Conservation (phyloP, 30 jellyfish, hydroid and myxozoan species). For the Cassiopea andromeda region DNA sequence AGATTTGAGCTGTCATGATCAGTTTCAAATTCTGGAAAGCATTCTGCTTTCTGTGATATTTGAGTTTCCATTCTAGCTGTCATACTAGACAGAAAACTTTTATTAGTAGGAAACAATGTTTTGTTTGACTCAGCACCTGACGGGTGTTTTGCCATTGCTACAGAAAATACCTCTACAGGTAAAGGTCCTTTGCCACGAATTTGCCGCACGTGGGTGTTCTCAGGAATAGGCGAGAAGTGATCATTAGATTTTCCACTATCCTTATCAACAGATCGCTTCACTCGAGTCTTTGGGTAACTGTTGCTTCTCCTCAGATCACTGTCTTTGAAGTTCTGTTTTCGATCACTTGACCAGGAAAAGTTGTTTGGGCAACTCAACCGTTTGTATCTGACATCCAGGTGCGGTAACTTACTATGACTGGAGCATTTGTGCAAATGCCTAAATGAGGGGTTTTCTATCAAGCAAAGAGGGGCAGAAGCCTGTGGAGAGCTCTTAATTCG, state of each 20-base stretch:
- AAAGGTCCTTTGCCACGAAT: background rate
- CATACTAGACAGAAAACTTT: background rate
- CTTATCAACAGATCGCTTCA: background rate
- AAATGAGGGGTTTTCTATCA: conserved; percentile 31
- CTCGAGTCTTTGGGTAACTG: conserved; percentile 5
- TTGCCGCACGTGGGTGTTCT: background rate
- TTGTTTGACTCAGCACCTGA: background rate
- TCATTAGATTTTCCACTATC: background rate
- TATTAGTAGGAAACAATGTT: background rate
- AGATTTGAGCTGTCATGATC: background rate
- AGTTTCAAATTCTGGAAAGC: too few species aligned
- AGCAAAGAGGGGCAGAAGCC: conserved; percentile 51
- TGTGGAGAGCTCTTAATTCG: conserved; percentile 35
- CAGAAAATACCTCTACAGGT: background rate
- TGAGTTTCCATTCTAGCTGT: background rate
- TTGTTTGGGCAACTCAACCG: conserved; percentile 46
- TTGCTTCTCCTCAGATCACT: conserved; percentile 12
- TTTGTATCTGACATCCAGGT: conserved; percentile 16
- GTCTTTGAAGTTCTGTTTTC: background rate
- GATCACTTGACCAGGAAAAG: background rate
- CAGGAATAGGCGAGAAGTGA: background rate
- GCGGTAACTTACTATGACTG: conserved; percentile 61
- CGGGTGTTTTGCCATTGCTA: background rate
- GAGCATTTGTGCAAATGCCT: conserved; percentile 55
- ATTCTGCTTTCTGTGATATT: too few species aligned